Evolutionary conservation across 2,888 invertebrate species (phyloP).

Genomic region (Pseudeuparius sepicola): DNA sequence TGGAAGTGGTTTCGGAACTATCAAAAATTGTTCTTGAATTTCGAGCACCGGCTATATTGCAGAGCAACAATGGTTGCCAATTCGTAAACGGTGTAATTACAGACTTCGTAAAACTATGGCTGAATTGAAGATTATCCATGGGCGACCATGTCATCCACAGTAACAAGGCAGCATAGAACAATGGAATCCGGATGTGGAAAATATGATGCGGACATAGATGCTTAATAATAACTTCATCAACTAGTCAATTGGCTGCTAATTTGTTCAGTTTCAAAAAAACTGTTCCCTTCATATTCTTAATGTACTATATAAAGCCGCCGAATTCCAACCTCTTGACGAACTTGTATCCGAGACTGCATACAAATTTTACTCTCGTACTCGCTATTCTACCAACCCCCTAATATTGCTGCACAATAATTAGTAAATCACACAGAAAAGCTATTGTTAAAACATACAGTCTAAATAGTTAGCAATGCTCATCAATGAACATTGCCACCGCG

Average conservation of each 20-base stretch:
- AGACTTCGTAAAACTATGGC: constrained; percentile 23
- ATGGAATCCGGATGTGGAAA: constrained; percentile 28
- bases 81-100: constrained; percentile 24
- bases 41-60: constrained; percentile 20
- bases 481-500: no score
- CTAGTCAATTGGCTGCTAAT: constrained; percentile 12
- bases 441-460: no score
- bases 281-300: neutral
- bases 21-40: constrained; percentile 19
- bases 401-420: no score
- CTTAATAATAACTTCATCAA: constrained; percentile 5
- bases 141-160: constrained; percentile 24
- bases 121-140: constrained; percentile 25
- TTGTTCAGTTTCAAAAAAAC: constrained; percentile 8
- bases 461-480: no score
- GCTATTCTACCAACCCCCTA: no score
- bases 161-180: constrained; percentile 21
- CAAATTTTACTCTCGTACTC: no score
- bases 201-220: constrained; percentile 25
- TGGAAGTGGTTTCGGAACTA: constrained; percentile 16
- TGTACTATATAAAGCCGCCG: no score
- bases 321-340: no score
- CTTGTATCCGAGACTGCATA: no score
- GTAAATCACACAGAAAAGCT: no score
- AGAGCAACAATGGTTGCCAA: constrained; percentile 25